These are phyloP conservation scores for Neria commutata DNA, from an alignment of 2,888 invertebrate species.

Conservation along the genomic window DNA sequence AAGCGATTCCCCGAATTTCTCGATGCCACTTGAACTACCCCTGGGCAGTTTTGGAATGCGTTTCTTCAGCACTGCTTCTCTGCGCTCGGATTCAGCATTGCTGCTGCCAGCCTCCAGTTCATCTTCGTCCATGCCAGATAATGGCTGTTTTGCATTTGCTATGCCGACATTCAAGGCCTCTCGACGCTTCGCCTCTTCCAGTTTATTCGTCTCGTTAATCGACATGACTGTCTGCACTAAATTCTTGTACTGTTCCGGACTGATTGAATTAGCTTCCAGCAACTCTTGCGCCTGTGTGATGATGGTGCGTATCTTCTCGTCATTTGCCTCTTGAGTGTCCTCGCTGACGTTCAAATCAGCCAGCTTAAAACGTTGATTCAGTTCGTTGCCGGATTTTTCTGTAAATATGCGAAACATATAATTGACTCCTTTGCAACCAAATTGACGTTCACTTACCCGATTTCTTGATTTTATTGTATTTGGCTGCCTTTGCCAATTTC, in stretches of 20 bases:
- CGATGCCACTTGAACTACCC: conserved; percentile 34
- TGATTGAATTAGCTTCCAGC: conserved; percentile 75
- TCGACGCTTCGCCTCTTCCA: conserved; percentile 76
- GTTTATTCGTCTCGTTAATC: conserved; percentile 75
- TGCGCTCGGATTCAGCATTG: conserved; percentile 43
- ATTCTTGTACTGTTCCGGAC: conserved; percentile 76
- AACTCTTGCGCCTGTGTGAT: conserved; percentile 83
- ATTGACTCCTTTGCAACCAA: neutral
- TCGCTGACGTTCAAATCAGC: conserved; percentile 57
- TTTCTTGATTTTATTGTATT: conserved; percentile 62
- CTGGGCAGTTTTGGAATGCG: conserved; percentile 61
- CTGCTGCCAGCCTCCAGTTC: conserved; percentile 24
- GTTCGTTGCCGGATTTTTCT: conserved; percentile 47
- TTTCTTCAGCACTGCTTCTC: conserved; percentile 58
- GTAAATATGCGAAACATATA: neutral
- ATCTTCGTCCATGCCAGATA: conserved; percentile 40
- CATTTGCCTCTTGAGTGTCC: conserved; percentile 66
- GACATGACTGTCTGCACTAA: conserved; percentile 79
- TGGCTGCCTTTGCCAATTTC: conserved; percentile 73
- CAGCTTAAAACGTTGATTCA: conserved; percentile 45
- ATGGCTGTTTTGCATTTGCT: conserved; percentile 22
- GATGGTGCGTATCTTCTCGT: conserved; percentile 76
- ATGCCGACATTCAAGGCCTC: conserved; percentile 64
- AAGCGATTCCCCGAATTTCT: conserved; percentile 35
- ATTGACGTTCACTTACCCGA: conserved; percentile 36